Evolutionary conservation across 2,888 invertebrate species (phyloP), one percentile per base, ranked within the genome.

Genomic region (Callosobruchus maculatus): DNA sequence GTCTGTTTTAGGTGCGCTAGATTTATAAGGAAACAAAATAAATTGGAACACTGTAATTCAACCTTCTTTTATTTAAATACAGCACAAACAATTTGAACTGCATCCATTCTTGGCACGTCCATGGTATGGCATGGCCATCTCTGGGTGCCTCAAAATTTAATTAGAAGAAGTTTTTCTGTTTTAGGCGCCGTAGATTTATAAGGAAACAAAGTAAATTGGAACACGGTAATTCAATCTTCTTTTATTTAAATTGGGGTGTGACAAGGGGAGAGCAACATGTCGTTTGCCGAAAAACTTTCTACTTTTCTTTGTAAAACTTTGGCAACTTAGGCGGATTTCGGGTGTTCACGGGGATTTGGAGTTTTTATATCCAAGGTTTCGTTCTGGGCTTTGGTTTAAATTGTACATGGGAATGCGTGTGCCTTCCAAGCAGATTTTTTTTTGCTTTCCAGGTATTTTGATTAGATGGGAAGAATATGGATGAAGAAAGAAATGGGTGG

Each of bases 161-260:
- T 71, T 71, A 71, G 49, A 22, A 9, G 21, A 71, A 71, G 21
- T 71, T 71, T 71, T 31, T 71, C 31, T 71, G 30, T 49, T 49
- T 49, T 49, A 13, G 18, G 49, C 49, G 7, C 49, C 49, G 49
- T 49, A 49, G 49, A 49, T 49, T 49, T 49, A 49, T 49, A 21
- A 22, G 30, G 26, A 30, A 30, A 71, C 71, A 71, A 71, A 71
- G 30, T 30, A 71, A 71, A 71, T 71, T 71, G 30, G 71, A 30
- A 21, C 71, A 22, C 22, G 30, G 71, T 71, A 30, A 71, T 71
- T 71, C 30, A 71, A 22, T 26, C 49, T 22, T 21, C 70, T 70
- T 70, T 70, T 80, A 80, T 80, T 79, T 77, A 80, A 80, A 81
- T 80, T 81, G 80, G 49, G 49, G 18, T 5, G 49, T 49, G 49